These are phyloP conservation scores for Pimpla rufipes DNA, from an alignment of 2,888 invertebrate species.

Conservation along the genomic window DNA sequence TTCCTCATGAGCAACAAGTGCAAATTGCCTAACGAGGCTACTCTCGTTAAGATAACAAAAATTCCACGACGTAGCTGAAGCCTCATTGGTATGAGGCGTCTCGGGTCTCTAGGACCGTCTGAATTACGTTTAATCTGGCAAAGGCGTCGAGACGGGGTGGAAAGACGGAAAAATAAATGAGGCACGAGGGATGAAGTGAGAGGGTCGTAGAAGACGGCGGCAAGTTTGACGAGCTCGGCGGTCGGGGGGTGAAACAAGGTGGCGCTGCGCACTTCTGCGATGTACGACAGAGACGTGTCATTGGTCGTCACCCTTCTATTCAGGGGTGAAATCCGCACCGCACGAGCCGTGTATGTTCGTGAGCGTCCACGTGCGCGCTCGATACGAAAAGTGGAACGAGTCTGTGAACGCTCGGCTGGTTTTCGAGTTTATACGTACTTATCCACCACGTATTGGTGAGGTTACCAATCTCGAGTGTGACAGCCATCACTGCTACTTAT, in stretches of 20 bases:
- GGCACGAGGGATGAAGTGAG: slow-evolving; percentile 40
- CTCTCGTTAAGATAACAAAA: not conserved
- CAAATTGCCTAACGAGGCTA: too few relatives aligned
- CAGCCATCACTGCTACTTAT: slow-evolving; percentile 32
- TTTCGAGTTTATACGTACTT: slow-evolving; percentile 13
- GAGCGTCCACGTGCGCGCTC: slow-evolving; percentile 56
- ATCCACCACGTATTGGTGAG: slow-evolving; percentile 8
- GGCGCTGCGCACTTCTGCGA: slow-evolving; percentile 39
- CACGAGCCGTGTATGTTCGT: slow-evolving; percentile 14
- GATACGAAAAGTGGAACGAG: slow-evolving; percentile 72
- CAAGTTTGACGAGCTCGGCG: slow-evolving; percentile 26
- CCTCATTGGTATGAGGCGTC: not conserved
- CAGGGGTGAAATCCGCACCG: slow-evolving; percentile 33
- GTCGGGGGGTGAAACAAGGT: slow-evolving; percentile 30
- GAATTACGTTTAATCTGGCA: slow-evolving; percentile 40
- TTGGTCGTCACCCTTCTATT: slow-evolving; percentile 25
- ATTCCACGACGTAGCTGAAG: not conserved
- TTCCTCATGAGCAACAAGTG: too few relatives aligned
- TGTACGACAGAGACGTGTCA: slow-evolving; percentile 45
- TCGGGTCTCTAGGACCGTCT: slow-evolving; percentile 29
- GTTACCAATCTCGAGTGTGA: slow-evolving; percentile 23
- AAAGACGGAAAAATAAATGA: slow-evolving; percentile 56
- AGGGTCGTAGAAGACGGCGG: slow-evolving; percentile 35
- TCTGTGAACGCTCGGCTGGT: slow-evolving; percentile 32
- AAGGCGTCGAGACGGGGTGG: slow-evolving; percentile 21